These are phyloP conservation scores for Epinephelus cyanopodus DNA, from an alignment of 2,113 vertebrate genomes.

Conservation along the genomic window DNA sequence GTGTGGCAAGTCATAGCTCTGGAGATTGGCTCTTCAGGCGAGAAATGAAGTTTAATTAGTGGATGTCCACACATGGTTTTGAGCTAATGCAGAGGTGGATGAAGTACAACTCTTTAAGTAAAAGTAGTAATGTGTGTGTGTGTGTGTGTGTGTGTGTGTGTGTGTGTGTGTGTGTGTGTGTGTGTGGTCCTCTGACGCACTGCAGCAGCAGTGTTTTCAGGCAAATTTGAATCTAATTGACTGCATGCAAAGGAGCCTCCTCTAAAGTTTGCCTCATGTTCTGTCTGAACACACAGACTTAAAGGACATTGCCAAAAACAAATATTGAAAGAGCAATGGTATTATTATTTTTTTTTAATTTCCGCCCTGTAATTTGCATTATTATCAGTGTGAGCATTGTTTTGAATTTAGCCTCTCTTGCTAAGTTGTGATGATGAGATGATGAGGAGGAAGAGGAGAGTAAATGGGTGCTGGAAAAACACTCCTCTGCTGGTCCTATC, in stretches of 20 bases:
- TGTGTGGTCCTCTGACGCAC: too few relatives aligned
- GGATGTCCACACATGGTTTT: too few relatives aligned
- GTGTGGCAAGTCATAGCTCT: too few relatives aligned
- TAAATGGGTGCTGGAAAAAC: slow-evolving; percentile 3
- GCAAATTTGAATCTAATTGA: not conserved
- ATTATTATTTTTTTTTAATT: not conserved
- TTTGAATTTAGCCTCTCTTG: not conserved
- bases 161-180: too few relatives aligned
- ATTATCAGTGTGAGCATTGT: not conserved
- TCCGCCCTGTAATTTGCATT: not conserved
- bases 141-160: too few relatives aligned
- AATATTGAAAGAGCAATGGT: not conserved
- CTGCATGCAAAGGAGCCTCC: not conserved
- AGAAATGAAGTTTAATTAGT: too few relatives aligned
- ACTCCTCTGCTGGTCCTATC: not conserved
- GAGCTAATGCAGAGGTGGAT: too few relatives aligned
- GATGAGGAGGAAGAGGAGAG: not conserved
- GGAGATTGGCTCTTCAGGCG: too few relatives aligned
- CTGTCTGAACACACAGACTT: not conserved
- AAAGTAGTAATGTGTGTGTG: too few relatives aligned
- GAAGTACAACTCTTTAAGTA: too few relatives aligned
- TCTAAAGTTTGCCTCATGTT: not conserved
- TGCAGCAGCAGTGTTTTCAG: too few relatives aligned
- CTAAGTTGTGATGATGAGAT: not conserved
- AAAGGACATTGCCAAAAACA: not conserved